A percentile compares a stretch with the other conserved stretches of the same genome.
phyloP scores from a whole-genome alignment of 2,113 vertebrate species.

The Alethe diademata region DNA sequence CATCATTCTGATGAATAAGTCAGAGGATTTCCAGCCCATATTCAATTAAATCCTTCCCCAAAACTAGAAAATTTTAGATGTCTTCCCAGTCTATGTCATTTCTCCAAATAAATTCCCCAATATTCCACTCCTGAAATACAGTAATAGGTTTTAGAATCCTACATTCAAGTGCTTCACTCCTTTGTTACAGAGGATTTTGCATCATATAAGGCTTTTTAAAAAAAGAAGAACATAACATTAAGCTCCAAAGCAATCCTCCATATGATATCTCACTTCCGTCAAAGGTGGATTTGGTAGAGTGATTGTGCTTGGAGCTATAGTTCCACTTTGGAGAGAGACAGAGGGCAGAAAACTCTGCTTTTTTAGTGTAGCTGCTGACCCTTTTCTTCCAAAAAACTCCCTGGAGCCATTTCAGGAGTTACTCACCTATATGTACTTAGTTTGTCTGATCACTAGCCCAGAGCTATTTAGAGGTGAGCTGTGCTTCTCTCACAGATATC shows the following conservation, averaged over 20 bases:
- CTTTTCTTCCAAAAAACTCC: not conserved
- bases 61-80: not conserved
- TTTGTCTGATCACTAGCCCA: not conserved
- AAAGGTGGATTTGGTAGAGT: accelerated
- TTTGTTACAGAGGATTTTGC: not conserved
- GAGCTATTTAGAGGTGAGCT: constrained; percentile 10
- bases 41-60: not conserved
- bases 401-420: not conserved
- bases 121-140: not conserved
- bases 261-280: not conserved
- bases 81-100: not conserved
- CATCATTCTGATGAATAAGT: not conserved
- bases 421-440: not conserved
- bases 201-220: not conserved
- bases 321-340: not conserved
- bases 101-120: not conserved
- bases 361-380: not conserved
- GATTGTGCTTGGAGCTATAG: not conserved
- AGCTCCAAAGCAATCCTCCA: not conserved
- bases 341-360: not conserved
- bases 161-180: not conserved
- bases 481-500: not conserved
- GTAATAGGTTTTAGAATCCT: not conserved
- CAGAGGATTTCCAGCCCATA: not conserved
- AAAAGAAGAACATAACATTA: not conserved